phyloP scores from a whole-genome alignment of 2,113 vertebrate genomes.

The Gasterosteus aculeatus region DNA sequence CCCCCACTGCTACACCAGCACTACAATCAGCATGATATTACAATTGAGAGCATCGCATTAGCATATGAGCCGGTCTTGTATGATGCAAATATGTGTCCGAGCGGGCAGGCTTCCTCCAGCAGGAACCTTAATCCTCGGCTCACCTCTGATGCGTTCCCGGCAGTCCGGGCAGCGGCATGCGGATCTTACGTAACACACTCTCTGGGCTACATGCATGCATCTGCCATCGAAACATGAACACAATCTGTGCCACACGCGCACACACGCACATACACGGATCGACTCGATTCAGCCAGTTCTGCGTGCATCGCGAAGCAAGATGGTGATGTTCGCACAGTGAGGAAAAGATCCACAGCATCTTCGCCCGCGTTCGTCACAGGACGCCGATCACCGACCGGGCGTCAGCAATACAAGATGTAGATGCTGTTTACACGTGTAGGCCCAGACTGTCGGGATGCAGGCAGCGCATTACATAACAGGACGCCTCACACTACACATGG shows the following conservation, averaged over 20 bases:
- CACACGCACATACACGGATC: background rate
- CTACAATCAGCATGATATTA: background rate
- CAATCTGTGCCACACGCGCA: constrained; percentile 19
- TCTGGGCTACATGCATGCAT: constrained; percentile 31
- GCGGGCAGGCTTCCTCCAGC: constrained; percentile 12
- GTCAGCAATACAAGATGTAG: background rate
- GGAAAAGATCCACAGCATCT: background rate
- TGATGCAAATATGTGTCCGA: constrained; percentile 4
- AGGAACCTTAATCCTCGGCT: constrained; percentile 32
- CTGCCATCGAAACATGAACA: constrained; percentile 21
- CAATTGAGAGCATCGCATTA: background rate
- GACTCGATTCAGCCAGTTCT: background rate
- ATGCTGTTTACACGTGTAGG: constrained; percentile 58
- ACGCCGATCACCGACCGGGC: constrained; percentile 3
- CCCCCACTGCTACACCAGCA: background rate
- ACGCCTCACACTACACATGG: constrained; percentile 41
- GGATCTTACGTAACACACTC: constrained; percentile 56
- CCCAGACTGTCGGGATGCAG: constrained; percentile 49
- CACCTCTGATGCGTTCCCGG: constrained; percentile 49
- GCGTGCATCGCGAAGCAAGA: constrained; percentile 12
- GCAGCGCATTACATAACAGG: constrained; percentile 74
- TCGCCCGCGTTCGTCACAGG: background rate
- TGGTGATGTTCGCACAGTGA: constrained; percentile 9
- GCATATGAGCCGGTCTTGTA: background rate
- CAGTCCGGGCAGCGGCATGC: constrained; percentile 50